These are phyloP conservation scores for Rhinoraja longicauda DNA, from an alignment of 2,797 vertebrate genomes.

Conservation along the genomic window DNA sequence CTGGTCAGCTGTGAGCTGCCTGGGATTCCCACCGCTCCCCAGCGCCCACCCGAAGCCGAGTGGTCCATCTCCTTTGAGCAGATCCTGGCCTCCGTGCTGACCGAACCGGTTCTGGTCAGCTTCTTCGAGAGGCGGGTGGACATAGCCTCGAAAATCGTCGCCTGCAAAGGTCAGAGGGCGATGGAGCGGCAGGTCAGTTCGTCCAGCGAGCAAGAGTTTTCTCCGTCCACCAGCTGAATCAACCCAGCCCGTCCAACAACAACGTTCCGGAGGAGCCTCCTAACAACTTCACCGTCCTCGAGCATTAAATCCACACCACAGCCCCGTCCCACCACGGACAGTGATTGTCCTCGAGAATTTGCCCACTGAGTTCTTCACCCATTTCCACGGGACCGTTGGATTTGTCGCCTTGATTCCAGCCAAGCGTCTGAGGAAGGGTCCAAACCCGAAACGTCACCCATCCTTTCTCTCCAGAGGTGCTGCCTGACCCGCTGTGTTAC, in stretches of 20 bases:
- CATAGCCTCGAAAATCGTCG: constrained; percentile 68
- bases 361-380: not conserved
- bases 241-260: too few species aligned
- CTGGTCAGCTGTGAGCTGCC: constrained; percentile 63
- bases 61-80: constrained; percentile 96
- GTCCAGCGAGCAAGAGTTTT: constrained; percentile 76
- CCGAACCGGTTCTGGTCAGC: constrained; percentile 83
- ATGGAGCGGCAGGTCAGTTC: constrained; percentile 85
- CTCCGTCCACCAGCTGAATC: constrained; percentile 63
- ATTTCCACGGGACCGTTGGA: not conserved
- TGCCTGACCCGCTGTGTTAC: too few species aligned
- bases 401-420: not conserved
- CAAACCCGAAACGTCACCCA: too few species aligned
- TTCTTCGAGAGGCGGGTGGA: constrained; percentile 86
- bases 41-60: constrained; percentile 67
- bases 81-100: constrained; percentile 88
- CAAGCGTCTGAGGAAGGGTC: too few species aligned
- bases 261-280: not conserved
- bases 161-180: constrained; percentile 69
- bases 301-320: not conserved
- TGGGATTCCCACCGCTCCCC: constrained; percentile 48
- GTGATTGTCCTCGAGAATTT: not conserved
- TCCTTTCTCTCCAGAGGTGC: too few species aligned
- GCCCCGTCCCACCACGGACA: not conserved
- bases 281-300: not conserved